A percentile compares a stretch with the other conserved stretches of the same genome.
Conservation (phyloP, 2,888 invertebrate species). For the Orthosia cruda region DNA sequence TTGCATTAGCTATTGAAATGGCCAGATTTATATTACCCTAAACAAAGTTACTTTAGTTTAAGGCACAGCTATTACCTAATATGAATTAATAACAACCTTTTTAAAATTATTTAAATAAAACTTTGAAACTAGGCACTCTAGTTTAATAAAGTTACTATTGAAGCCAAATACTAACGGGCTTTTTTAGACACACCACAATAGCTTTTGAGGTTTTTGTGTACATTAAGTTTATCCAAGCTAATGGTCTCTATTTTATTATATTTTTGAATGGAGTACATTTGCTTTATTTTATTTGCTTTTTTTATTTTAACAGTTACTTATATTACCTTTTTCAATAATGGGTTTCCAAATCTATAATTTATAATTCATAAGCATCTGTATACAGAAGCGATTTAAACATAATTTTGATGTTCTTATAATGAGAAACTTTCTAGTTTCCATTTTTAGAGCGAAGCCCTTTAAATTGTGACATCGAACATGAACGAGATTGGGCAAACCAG, state of each 20-base stretch:
- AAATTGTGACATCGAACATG: conserved; percentile 16
- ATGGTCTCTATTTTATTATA: not conserved
- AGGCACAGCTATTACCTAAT: too few species aligned
- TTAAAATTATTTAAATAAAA: too few species aligned
- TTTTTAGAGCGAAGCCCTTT: conserved; percentile 21
- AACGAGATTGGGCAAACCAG: conserved; percentile 12
- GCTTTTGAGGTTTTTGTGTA: not conserved
- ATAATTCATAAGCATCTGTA: conserved; percentile 1
- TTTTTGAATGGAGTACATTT: not conserved
- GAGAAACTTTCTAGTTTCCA: not conserved
- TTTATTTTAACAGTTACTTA: not conserved
- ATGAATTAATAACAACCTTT: too few species aligned
- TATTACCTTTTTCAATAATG: not conserved
- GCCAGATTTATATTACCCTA: too few species aligned
- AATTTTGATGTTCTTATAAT: conserved; percentile 19
- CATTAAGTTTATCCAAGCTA: not conserved
- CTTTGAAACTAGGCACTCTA: too few species aligned
- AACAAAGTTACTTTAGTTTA: too few species aligned
- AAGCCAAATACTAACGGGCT: not conserved
- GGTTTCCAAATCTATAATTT: not conserved
- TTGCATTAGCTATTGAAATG: too few species aligned
- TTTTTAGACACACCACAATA: not conserved
- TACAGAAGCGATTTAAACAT: conserved; percentile 14
- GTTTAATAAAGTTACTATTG: not conserved
- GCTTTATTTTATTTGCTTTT: too few species aligned